These are phyloP conservation scores for Altica lythri DNA, from an alignment of 2,888 invertebrate genomes.

Conservation along the genomic window DNA sequence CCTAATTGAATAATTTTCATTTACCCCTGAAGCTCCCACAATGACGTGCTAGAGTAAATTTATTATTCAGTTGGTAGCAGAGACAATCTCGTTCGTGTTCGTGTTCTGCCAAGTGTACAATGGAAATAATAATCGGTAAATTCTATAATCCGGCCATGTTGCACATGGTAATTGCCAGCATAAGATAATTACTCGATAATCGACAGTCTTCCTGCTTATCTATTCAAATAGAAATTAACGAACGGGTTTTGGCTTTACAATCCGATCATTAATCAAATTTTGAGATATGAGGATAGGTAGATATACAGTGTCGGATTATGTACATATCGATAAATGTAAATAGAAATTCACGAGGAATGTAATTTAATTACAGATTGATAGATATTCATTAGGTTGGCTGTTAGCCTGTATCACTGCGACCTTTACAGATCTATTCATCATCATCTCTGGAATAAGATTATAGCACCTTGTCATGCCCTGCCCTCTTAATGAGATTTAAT, in stretches of 20 bases:
- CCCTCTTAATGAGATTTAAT: too few species aligned
- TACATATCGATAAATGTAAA: background rate
- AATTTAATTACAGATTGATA: too few species aligned
- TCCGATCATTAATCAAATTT: constrained; percentile 29
- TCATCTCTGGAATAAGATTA: too few species aligned
- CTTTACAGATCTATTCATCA: too few species aligned
- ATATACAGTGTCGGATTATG: constrained; percentile 17
- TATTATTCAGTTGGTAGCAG: constrained; percentile 10
- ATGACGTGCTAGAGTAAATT: constrained; percentile 6
- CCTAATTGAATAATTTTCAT: too few species aligned
- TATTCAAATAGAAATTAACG: constrained; percentile 29
- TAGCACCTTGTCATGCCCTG: too few species aligned
- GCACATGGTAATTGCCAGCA: constrained; percentile 30
- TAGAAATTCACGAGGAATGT: background rate
- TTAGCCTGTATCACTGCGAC: too few species aligned
- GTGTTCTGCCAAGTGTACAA: constrained; percentile 19
- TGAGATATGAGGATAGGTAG: too few species aligned
- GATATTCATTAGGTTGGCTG: too few species aligned
- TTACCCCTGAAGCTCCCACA: constrained; percentile 4
- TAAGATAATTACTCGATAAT: constrained; percentile 31
- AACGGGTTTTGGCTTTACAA: constrained; percentile 16
- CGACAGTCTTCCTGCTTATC: constrained; percentile 27
- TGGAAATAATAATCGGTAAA: constrained; percentile 33
- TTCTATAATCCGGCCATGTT: constrained; percentile 32
- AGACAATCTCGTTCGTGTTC: constrained; percentile 17